Base-by-base conservation (phyloP, 1,140 invertebrate species). In the Triops longicaudatus region DNA sequence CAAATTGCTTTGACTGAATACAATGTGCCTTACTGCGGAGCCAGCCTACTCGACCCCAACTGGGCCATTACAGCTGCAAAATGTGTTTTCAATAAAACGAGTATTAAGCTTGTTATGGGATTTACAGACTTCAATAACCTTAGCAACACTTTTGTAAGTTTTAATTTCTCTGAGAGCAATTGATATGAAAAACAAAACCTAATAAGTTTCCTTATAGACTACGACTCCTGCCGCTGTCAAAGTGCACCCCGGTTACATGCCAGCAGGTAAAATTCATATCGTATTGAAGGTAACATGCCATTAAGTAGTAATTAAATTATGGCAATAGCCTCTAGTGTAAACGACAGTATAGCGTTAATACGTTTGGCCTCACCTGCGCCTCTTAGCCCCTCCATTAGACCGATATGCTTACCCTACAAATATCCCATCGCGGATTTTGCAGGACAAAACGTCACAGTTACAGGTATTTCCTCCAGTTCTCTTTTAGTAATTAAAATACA, bases 31-130 rank as follows among this genome's bases (percentile, higher is more conserved):
- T 4, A 14, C 14, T 98, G 96, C 82, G 96, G 97, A 0, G 95
- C 95, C 0, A 94, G 96, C 0, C 87, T 98, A 27, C 84, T 98
- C 26, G 97, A 94, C 83, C 93, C 97, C 85, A 94, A 96, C 84
- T 98, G 96, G 96, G 94, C 96, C 0, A 95, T 98, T 76, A 98
- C 95, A 17, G 96, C 97, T 1, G 96, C 96, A 74, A 96, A 98
- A 84, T 98, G 96, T 83, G 95, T 98, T 78, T 93, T 95, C 86
- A 93, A 93, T 14, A 5, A 17, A n/a, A 63, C 17, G 17, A n/a
- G 17, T 1, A 14, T 63, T 22, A n/a, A 0, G 5, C 50, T 63
- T 5, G 14, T n/a, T 22, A 63, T 63, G 50, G 50, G 50, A 0
- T 63, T 63, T 22, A 9, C 50, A 6, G 50, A 63, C 50, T 1